These are phyloP conservation scores for Taenioides sp. DNA, from an alignment of 2,797 vertebrate species.

Conservation along the genomic window DNA sequence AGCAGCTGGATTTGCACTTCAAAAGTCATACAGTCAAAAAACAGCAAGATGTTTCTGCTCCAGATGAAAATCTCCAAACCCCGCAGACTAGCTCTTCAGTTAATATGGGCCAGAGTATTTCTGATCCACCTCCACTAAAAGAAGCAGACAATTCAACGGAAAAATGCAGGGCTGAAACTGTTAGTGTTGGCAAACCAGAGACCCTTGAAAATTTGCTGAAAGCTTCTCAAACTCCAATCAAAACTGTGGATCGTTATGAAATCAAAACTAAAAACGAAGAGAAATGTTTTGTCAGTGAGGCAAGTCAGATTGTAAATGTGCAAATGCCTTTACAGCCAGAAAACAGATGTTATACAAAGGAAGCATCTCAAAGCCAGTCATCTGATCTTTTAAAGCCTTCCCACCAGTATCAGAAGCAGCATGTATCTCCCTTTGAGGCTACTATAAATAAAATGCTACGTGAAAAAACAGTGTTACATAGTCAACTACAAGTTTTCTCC, in stretches of 20 bases:
- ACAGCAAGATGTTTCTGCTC: constrained; percentile 40
- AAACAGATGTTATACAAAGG: constrained; percentile 32
- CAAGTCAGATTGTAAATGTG: constrained; percentile 44
- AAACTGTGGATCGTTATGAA: constrained; percentile 27
- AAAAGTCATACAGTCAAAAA: constrained; percentile 78
- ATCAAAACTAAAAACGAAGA: constrained; percentile 44
- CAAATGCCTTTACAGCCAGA: constrained; percentile 36
- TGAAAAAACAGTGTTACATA: constrained; percentile 41
- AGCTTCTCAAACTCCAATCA: constrained; percentile 28
- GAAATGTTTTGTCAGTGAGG: constrained; percentile 9
- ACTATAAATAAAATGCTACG: constrained; percentile 45
- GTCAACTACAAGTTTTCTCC: constrained; percentile 48
- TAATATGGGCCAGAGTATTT: constrained; percentile 41
- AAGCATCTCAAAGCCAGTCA: constrained; percentile 28
- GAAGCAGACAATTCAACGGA: constrained; percentile 23
- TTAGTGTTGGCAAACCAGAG: constrained; percentile 26
- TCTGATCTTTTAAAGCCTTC: constrained; percentile 40
- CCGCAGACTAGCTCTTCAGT: constrained; percentile 36
- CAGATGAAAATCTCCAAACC: constrained; percentile 55
- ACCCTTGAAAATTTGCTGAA: constrained; percentile 59
- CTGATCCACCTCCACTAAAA: constrained; percentile 11
- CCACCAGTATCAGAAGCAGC: constrained; percentile 39
- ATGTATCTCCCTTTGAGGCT: constrained; percentile 53
- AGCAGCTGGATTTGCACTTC: constrained; percentile 86
- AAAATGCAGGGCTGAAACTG: constrained; percentile 19